phyloP scores from a whole-genome alignment of 2,113 vertebrate genomes.

The Cynocephalus volans region DNA sequence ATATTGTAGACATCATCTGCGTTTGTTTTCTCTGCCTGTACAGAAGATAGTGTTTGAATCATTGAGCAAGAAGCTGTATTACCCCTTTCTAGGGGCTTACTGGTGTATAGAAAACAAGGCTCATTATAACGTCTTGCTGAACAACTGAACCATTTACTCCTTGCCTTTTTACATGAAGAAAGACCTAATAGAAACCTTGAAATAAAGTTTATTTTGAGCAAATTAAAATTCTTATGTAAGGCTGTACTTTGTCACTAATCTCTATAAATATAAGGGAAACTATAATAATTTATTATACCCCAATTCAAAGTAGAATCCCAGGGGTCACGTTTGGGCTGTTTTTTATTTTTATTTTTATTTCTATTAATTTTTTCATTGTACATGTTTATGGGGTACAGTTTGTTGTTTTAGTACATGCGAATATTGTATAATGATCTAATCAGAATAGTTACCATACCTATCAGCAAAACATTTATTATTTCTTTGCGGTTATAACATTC shows the following conservation, averaged over 20 bases:
- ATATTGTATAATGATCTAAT: no score
- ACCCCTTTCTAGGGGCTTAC: background rate
- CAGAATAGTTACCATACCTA: no score
- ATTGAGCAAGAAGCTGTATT: background rate
- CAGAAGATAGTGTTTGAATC: background rate
- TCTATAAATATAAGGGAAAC: slow-evolving; percentile 4
- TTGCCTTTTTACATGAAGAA: background rate
- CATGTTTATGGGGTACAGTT: no score
- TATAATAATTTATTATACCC: background rate
- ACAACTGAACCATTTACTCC: background rate
- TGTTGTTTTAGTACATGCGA: no score
- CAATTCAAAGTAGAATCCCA: background rate
- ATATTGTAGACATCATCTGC: background rate
- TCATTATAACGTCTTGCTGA: background rate
- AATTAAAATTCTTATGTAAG: slow-evolving; percentile 43
- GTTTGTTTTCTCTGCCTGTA: background rate
- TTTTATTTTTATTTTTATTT: no score
- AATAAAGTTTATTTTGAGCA: background rate
- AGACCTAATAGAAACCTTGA: slow-evolving; percentile 28
- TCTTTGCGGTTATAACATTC: no score
- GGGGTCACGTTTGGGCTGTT: background rate
- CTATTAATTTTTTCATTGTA: no score
- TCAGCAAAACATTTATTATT: no score
- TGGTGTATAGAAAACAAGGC: background rate
- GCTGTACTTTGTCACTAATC: background rate